Conservation (phyloP, 2,113 vertebrate species). For the Quiscalus mexicanus region DNA sequence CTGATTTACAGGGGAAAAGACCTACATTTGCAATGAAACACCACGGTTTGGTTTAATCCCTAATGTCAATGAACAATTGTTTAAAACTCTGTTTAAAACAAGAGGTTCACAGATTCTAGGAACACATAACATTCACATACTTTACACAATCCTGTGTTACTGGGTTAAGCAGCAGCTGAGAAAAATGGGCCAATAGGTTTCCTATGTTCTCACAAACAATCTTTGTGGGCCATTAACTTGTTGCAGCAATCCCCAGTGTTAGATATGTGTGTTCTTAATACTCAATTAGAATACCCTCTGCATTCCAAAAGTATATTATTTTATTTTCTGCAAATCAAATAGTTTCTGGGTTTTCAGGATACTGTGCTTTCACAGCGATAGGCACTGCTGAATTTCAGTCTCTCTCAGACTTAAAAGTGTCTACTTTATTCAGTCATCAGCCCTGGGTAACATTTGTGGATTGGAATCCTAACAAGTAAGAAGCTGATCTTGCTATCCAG, state of each 20-base stretch:
- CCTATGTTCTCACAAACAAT: not conserved
- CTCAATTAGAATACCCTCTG: not conserved
- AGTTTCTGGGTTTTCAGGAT: slow-evolving; percentile 48
- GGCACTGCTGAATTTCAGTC: slow-evolving; percentile 35
- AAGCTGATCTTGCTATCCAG: slow-evolving; percentile 61
- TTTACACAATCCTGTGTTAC: not conserved
- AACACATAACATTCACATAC: not conserved
- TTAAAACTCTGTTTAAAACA: not conserved
- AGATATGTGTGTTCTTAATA: not conserved
- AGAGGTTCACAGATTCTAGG: not conserved
- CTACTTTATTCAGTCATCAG: slow-evolving; percentile 67
- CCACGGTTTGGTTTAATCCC: not conserved
- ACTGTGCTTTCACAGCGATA: not conserved
- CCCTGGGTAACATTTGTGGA: slow-evolving; percentile 58
- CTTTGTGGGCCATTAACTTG: slow-evolving; percentile 2
- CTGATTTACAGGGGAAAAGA: not conserved
- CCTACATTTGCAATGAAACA: not conserved
- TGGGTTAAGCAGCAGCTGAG: slow-evolving; percentile 8
- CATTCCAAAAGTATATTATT: not conserved
- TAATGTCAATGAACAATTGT: not conserved
- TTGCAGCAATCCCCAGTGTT: not conserved
- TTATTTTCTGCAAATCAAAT: slow-evolving; percentile 19
- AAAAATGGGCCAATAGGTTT: not conserved
- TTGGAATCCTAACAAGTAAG: slow-evolving; percentile 64
- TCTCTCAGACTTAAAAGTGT: slow-evolving; percentile 9